These are phyloP conservation scores for Apamea anceps DNA, from an alignment of 2,888 invertebrate genomes.

Conservation along the genomic window DNA sequence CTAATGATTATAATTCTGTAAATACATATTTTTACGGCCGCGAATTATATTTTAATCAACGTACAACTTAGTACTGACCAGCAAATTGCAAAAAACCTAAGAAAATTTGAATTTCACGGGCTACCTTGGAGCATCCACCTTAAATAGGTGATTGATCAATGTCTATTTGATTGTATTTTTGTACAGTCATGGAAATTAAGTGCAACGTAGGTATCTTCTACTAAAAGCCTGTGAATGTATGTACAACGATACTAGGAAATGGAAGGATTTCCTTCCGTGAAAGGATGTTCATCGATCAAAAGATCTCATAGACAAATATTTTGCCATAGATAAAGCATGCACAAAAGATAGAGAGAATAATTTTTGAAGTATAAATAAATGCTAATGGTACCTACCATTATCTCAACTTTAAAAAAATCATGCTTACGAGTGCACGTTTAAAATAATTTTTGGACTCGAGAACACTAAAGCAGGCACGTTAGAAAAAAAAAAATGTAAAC, in stretches of 20 bases:
- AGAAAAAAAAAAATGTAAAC: not conserved
- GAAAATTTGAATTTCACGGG: too few relatives aligned
- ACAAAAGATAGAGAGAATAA: slow-evolving; percentile 8
- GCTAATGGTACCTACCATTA: too few relatives aligned
- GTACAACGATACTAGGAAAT: not conserved
- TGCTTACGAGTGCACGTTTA: slow-evolving; percentile 43
- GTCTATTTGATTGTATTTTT: slow-evolving; percentile 13
- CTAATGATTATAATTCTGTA: too few relatives aligned
- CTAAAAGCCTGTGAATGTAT: not conserved
- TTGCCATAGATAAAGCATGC: slow-evolving; percentile 45
- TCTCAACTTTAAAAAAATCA: not conserved
- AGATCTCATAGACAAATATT: slow-evolving; percentile 24
- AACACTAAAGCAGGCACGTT: slow-evolving; percentile 39
- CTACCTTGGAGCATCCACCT: too few relatives aligned
- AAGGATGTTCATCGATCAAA: not conserved
- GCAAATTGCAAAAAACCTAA: too few relatives aligned
- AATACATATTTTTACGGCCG: too few relatives aligned
- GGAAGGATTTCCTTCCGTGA: not conserved
- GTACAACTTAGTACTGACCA: too few relatives aligned
- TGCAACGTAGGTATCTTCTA: not conserved
- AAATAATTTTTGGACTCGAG: not conserved
- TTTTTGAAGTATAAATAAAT: not conserved
- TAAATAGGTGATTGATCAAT: not conserved
- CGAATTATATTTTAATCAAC: too few relatives aligned
- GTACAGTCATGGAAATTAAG: not conserved